These are phyloP conservation scores for Numenius arquata DNA, from an alignment of 2,113 vertebrate species.

Conservation along the genomic window DNA sequence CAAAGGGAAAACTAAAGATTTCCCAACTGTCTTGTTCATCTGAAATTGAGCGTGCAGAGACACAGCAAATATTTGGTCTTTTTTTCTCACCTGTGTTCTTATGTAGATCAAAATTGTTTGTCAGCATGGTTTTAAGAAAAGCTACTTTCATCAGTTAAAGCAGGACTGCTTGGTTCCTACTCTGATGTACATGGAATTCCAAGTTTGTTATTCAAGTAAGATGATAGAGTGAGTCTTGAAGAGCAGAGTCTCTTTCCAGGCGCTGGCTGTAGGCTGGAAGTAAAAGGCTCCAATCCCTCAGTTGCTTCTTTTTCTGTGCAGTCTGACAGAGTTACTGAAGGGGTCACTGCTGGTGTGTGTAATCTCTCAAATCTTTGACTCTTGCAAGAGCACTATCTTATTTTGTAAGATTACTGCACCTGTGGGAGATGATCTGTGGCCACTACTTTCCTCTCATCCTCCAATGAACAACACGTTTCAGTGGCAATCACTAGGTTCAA, in stretches of 20 bases:
- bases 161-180: not conserved
- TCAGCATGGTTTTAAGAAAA: not conserved
- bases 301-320: not conserved
- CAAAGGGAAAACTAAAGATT: not conserved
- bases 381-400: not conserved
- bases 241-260: not conserved
- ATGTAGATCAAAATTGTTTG: not conserved
- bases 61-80: not conserved
- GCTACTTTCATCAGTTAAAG: not conserved
- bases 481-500: not conserved
- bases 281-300: not conserved
- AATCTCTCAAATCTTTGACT: not conserved
- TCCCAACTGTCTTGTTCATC: not conserved
- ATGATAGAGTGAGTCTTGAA: not conserved
- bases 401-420: not conserved
- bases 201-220: not conserved
- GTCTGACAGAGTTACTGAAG: not conserved
- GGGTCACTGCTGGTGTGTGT: not conserved
- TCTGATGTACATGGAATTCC: not conserved
- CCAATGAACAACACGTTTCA: not conserved
- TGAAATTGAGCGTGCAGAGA: not conserved
- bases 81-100: not conserved
- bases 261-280: not conserved
- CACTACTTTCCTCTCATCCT: not conserved
- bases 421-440: not conserved